phyloP scores from a whole-genome alignment of 2,113 vertebrate species.

The human (Homo sapiens) region GRCh38 chr13:102993001-102993500 shows the following conservation, averaged over 20 bases:
- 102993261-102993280: not conserved
- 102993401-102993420: not conserved
- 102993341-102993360: not conserved
- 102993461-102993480: too few species aligned
- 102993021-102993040: not conserved
- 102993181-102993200: not conserved
- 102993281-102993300: not conserved
- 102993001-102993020: not conserved
- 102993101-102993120: not conserved
- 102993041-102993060: not conserved
- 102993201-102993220: not conserved
- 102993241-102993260: not conserved
- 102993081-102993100: not conserved
- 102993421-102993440: not conserved
- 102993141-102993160: not conserved
- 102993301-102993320: not conserved
- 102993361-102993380: not conserved
- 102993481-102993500: not conserved
- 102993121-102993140: not conserved
- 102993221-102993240: not conserved
- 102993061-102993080: not conserved
- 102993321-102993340: not conserved
- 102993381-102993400: not conserved
- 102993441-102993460: not conserved
- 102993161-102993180: not conserved